Percentiles rank a stretch among this genome's conserved stretches.
Conservation (phyloP, 2,113 vertebrate species). For the Gambusia holbrooki region DNA sequence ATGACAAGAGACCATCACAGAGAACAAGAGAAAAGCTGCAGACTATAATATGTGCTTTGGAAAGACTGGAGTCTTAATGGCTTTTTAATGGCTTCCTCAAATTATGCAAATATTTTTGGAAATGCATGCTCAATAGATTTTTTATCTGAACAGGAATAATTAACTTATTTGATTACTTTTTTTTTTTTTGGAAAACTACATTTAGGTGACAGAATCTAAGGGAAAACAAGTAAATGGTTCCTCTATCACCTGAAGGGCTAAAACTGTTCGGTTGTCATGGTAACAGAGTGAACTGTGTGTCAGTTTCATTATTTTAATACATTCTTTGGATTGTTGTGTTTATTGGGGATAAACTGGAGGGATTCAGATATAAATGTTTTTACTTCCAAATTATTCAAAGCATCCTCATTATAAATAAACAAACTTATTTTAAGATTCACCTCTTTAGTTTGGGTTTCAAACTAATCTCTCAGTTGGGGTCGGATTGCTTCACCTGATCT, state of each 20-base stretch:
- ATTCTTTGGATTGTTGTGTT: no score
- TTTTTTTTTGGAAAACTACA: neutral
- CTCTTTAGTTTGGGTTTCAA: neutral
- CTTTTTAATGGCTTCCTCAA: conserved; percentile 8
- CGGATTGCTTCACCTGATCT: neutral
- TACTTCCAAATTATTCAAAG: neutral
- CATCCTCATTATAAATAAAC: neutral
- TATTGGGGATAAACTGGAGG: no score
- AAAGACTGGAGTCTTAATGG: conserved; percentile 3
- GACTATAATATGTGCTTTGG: conserved; percentile 10
- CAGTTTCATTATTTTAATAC: no score
- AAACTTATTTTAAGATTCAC: neutral
- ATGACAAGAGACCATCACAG: conserved; percentile 73
- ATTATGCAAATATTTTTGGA: conserved; percentile 12
- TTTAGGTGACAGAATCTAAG: neutral
- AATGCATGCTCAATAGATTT: conserved; percentile 10
- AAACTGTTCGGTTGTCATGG: neutral
- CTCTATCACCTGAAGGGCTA: conserved; percentile 15
- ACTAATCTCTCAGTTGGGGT: neutral
- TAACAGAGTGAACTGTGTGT: no score
- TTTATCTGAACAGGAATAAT: neutral
- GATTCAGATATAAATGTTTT: neutral
- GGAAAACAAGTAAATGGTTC: neutral
- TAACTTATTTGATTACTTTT: neutral
- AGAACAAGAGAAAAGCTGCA: conserved; percentile 10